These are phyloP conservation scores for Parthenolecanium corni DNA, from an alignment of 2,888 invertebrate genomes.

Conservation along the genomic window DNA sequence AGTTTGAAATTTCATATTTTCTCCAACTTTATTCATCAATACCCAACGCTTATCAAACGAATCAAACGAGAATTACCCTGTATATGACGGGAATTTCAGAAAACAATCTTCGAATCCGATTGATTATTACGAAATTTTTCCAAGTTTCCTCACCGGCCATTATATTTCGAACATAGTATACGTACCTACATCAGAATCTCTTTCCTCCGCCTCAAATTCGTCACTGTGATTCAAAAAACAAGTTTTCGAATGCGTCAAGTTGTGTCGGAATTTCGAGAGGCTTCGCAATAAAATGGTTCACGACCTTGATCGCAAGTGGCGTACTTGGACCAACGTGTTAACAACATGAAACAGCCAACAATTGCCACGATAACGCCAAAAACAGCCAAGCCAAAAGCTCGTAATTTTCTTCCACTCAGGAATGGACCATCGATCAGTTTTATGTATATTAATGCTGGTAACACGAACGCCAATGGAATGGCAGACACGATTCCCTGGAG, in stretches of 20 bases:
- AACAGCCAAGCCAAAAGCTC: conserved; percentile 2
- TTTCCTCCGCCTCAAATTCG: no score
- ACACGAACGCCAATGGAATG: conserved; percentile 67
- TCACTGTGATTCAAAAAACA: no score
- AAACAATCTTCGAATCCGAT: background rate
- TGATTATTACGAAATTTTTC: no score
- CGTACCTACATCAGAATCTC: background rate
- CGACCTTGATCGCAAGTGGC: background rate
- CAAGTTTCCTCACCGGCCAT: no score
- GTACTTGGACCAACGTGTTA: background rate
- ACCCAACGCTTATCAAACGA: no score
- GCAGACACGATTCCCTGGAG: conserved; percentile 65
- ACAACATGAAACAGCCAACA: conserved; percentile 5
- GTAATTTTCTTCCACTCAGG: conserved; percentile 3
- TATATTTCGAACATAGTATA: background rate
- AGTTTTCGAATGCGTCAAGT: no score
- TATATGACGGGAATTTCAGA: background rate
- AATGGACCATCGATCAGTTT: conserved; percentile 56
- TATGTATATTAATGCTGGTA: conserved; percentile 67
- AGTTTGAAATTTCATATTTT: no score
- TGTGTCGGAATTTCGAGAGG: no score
- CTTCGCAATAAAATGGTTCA: conserved; percentile 7
- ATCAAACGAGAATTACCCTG: background rate
- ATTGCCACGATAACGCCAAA: conserved; percentile 8
- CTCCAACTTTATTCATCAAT: no score